Conservation (phyloP, 2,797 vertebrate species). For the Brotula barbata region DNA sequence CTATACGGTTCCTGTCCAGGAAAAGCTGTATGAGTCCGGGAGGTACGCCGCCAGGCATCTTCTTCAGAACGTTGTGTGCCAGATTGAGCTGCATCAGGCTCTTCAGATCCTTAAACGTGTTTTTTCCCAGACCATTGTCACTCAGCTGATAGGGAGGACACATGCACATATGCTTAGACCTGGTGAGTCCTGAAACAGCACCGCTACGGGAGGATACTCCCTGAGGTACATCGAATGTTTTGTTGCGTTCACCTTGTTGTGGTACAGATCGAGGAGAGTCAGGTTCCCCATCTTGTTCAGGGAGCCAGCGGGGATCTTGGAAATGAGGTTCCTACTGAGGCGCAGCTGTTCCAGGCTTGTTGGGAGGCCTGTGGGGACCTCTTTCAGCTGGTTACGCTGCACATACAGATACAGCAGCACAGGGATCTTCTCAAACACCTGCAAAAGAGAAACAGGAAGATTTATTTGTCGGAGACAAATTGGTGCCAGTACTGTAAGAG, state of each 20-base stretch:
- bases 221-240: too few species aligned
- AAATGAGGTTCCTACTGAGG: conserved; percentile 90
- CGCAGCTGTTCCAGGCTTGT: conserved; percentile 89
- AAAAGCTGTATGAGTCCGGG: conserved; percentile 88
- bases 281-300: conserved; percentile 90
- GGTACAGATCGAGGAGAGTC: conserved; percentile 89
- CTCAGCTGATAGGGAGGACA: conserved; percentile 63
- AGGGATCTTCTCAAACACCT: conserved; percentile 89
- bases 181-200: too few species aligned
- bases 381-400: conserved; percentile 89
- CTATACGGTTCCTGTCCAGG: conserved; percentile 92
- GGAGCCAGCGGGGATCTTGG: conserved; percentile 86
- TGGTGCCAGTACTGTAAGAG: too few species aligned
- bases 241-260: conserved; percentile 84
- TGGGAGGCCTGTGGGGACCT: conserved; percentile 89
- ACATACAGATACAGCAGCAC: conserved; percentile 88
- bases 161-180: not conserved
- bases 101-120: conserved; percentile 90
- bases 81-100: conserved; percentile 95
- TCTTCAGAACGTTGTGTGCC: conserved; percentile 89
- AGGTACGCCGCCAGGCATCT: conserved; percentile 91
- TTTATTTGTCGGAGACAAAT: too few species aligned
- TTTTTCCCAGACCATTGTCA: conserved; percentile 85
- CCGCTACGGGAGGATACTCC: too few species aligned
- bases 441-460: conserved; percentile 2